phyloP scores from a whole-genome alignment of 1,140 invertebrate genomes.

The Drosophila ercepeae region DNA sequence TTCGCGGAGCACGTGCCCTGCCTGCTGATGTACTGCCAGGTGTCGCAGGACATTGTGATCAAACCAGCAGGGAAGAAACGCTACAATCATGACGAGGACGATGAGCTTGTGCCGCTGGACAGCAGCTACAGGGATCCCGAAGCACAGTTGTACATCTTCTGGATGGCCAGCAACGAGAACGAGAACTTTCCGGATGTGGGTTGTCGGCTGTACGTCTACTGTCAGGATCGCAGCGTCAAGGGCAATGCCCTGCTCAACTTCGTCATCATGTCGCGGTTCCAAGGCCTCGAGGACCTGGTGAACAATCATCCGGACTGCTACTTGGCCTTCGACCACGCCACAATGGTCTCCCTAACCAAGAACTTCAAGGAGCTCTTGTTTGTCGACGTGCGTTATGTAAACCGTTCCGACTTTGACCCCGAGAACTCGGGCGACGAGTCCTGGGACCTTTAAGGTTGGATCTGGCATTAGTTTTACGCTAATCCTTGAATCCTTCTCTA shows the following conservation, averaged over 20 bases:
- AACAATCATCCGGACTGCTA: background rate
- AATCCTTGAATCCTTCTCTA: no score
- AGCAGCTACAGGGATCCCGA: background rate
- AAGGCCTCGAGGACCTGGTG: background rate
- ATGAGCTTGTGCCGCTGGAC: background rate
- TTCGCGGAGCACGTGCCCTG: conserved; percentile 16
- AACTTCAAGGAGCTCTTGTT: conserved; percentile 16
- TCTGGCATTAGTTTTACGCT: background rate
- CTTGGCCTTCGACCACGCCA: conserved; percentile 15
- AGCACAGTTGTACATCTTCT: conserved; percentile 9
- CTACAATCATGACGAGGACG: no score
- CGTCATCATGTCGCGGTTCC: conserved; percentile 4
- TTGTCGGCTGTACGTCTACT: conserved; percentile 5
- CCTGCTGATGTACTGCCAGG: conserved; percentile 17
- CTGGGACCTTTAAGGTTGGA: background rate
- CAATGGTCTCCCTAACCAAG: conserved; percentile 3
- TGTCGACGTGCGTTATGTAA: conserved; percentile 1
- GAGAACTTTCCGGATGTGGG: background rate
- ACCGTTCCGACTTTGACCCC: background rate
- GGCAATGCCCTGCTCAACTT: background rate
- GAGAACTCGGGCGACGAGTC: background rate
- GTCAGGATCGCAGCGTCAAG: background rate
- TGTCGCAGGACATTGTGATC: background rate
- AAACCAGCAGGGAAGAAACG: background rate
- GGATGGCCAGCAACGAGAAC: conserved; percentile 7